These are phyloP conservation scores for Listrodromus nycthemerus DNA, from an alignment of 2,888 invertebrate genomes.

Conservation along the genomic window DNA sequence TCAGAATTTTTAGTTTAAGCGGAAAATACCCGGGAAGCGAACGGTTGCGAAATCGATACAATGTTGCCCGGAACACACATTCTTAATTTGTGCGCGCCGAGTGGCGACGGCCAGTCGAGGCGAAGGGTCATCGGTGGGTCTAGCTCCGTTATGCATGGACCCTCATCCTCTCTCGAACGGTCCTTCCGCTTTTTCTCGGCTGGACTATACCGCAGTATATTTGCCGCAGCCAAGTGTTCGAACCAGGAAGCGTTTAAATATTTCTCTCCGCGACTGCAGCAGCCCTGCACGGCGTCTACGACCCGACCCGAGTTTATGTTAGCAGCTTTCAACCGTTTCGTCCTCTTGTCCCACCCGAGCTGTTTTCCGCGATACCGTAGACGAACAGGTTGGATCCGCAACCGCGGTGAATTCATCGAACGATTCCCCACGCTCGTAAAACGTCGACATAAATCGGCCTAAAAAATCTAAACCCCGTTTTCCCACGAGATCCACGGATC, in stretches of 20 bases:
- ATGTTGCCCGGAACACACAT: neutral
- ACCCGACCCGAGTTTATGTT: slow-evolving; percentile 25
- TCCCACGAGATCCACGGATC: slow-evolving; percentile 69
- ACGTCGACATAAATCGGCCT: slow-evolving; percentile 70
- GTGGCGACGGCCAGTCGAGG: slow-evolving; percentile 11
- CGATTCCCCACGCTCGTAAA: slow-evolving; percentile 63
- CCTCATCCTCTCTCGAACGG: slow-evolving; percentile 55
- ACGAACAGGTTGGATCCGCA: slow-evolving; percentile 13
- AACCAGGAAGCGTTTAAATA: slow-evolving; percentile 61
- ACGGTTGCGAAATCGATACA: neutral
- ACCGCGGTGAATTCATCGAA: neutral
- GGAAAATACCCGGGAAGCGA: neutral
- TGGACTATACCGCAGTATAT: slow-evolving; percentile 26
- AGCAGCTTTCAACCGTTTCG: slow-evolving; percentile 2
- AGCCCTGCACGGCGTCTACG: neutral
- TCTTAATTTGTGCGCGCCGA: neutral
- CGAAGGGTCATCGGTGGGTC: slow-evolving; percentile 58
- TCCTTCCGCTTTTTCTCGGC: slow-evolving; percentile 62
- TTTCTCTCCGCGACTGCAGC: slow-evolving; percentile 36
- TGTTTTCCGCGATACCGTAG: slow-evolving; percentile 28
- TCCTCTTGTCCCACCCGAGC: neutral
- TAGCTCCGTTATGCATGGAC: slow-evolving; percentile 57
- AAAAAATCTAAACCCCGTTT: slow-evolving; percentile 70
- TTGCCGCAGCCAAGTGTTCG: slow-evolving; percentile 45
- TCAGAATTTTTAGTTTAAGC: too few relatives aligned